phyloP scores from a whole-genome alignment of 2,113 vertebrate genomes.

The Gambusia holbrooki region DNA sequence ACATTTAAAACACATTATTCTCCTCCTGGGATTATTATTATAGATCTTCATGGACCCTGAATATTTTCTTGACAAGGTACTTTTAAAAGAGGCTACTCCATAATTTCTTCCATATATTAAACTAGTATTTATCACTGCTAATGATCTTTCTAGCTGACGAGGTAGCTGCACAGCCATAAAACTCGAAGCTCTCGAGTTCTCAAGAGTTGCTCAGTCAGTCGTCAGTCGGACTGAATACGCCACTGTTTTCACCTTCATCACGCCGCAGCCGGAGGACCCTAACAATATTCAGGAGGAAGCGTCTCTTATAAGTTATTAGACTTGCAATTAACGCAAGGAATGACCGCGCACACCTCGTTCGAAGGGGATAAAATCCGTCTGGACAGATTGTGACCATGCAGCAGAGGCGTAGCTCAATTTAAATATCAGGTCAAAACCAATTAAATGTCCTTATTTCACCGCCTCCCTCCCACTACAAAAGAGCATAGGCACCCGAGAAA shows the following conservation, averaged over 20 bases:
- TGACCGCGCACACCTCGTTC: constrained; percentile 17
- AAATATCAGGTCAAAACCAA: constrained; percentile 32
- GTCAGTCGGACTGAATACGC: constrained; percentile 27
- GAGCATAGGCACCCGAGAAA: constrained; percentile 31
- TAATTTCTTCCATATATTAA: not conserved
- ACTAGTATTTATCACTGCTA: not conserved
- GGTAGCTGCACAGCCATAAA: constrained; percentile 2
- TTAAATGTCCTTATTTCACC: constrained; percentile 16
- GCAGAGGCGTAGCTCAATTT: constrained; percentile 10
- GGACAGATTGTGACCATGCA: constrained; percentile 14
- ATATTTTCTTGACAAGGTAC: constrained; percentile 2
- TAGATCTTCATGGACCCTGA: not conserved
- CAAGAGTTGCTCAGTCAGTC: constrained; percentile 24
- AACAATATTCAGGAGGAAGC: constrained; percentile 28
- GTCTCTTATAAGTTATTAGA: constrained; percentile 21
- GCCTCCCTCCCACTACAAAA: not conserved
- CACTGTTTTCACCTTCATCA: constrained; percentile 18
- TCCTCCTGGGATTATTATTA: not conserved
- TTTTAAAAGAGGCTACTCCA: not conserved
- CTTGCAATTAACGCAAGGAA: constrained; percentile 41
- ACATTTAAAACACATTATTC: constrained; percentile 10
- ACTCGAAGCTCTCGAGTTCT: constrained; percentile 37
- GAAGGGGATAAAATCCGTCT: constrained; percentile 7
- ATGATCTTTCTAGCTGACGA: constrained; percentile 1
- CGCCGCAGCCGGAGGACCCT: constrained; percentile 13